These are phyloP conservation scores for Pocota personata DNA, from an alignment of 2,888 invertebrate species.

Conservation along the genomic window DNA sequence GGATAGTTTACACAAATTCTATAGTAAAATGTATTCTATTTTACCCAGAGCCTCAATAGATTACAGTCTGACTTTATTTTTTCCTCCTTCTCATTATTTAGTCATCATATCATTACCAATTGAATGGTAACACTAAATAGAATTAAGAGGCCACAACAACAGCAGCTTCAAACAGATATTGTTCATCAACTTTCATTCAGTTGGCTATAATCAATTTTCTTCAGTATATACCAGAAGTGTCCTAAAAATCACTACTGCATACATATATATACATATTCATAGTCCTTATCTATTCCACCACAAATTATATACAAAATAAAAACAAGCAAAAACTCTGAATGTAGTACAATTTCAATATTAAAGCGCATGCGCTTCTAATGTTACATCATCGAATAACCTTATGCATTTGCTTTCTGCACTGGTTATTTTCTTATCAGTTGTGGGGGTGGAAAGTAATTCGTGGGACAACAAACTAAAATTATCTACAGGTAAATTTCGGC, in stretches of 20 bases:
- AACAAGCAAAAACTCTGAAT: background rate
- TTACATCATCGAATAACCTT: background rate
- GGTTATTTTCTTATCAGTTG: background rate
- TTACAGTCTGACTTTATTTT: too few species aligned
- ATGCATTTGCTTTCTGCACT: background rate
- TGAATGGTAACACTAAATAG: background rate
- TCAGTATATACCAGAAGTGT: background rate
- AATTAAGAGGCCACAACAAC: background rate
- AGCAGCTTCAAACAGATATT: background rate
- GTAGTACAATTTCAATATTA: background rate
- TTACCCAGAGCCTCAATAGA: too few species aligned
- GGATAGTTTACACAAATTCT: too few species aligned
- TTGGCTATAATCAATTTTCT: background rate
- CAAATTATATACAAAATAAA: background rate
- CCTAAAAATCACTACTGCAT: background rate
- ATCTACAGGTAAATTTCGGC: background rate
- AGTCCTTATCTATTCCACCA: background rate
- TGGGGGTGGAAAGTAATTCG: background rate
- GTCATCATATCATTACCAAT: too few species aligned
- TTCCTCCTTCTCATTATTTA: too few species aligned
- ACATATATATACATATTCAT: background rate
- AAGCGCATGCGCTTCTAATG: background rate
- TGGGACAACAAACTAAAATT: background rate
- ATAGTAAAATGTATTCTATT: too few species aligned
- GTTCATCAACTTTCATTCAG: background rate